Evolutionary conservation across 2,888 invertebrate genomes (phyloP).

Genomic region (Limnephilus auricula): DNA sequence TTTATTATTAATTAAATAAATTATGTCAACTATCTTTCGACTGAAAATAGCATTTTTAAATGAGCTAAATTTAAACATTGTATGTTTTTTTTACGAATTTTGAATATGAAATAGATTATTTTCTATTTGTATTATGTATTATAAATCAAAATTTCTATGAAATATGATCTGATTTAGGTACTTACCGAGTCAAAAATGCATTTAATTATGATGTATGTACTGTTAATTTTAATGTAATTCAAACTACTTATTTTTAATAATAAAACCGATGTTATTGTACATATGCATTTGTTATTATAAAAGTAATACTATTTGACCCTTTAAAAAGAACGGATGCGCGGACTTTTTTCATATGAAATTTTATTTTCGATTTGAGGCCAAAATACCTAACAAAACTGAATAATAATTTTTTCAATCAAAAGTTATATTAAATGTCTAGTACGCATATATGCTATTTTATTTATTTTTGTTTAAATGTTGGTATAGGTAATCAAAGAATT

Average conservation of each 20-base stretch:
- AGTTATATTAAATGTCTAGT: too few relatives aligned
- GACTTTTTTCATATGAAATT: too few relatives aligned
- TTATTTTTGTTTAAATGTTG: too few relatives aligned
- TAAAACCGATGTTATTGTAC: constrained; percentile 4
- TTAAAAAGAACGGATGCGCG: too few relatives aligned
- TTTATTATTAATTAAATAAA: constrained; percentile 9
- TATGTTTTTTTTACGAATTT: background rate
- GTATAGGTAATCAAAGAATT: too few relatives aligned
- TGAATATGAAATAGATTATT: background rate
- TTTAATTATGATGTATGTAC: constrained; percentile 28
- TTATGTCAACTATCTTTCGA: constrained; percentile 28
- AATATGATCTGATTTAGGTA: constrained; percentile 37
- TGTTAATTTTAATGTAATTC: constrained; percentile 2
- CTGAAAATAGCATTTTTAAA: constrained; percentile 15
- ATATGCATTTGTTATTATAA: background rate
- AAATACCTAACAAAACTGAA: too few relatives aligned
- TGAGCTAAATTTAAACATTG: constrained; percentile 7
- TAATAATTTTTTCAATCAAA: too few relatives aligned
- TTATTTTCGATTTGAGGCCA: too few relatives aligned
- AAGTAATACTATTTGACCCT: too few relatives aligned
- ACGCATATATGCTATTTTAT: too few relatives aligned
- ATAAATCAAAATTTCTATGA: constrained; percentile 12
- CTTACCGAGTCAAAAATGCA: constrained; percentile 38
- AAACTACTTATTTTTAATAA: constrained; percentile 41
- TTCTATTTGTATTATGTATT: constrained; percentile 13